Conservation (phyloP, 1,140 invertebrate genomes). For the Nephila pilipes region DNA sequence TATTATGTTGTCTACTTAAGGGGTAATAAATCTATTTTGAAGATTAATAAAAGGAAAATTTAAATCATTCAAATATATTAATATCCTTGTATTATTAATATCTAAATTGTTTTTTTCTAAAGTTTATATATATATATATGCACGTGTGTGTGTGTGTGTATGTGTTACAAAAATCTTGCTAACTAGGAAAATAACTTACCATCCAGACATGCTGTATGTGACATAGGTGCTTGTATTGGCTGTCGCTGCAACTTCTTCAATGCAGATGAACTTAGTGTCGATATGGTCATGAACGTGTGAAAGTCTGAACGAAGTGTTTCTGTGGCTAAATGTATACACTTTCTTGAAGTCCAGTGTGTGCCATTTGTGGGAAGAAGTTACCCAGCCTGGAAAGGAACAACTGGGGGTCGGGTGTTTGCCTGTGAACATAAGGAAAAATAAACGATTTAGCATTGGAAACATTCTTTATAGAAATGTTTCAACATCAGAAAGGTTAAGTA, state of each 20-base stretch:
- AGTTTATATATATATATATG: too few relatives aligned
- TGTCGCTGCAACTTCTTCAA: slow-evolving; percentile 56
- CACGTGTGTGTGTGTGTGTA: too few relatives aligned
- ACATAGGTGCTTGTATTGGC: slow-evolving; percentile 72
- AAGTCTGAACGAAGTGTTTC: slow-evolving; percentile 85
- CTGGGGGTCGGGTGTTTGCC: slow-evolving; percentile 83
- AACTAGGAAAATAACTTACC: slow-evolving; percentile 74
- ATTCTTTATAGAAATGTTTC: too few relatives aligned
- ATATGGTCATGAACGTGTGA: slow-evolving; percentile 32
- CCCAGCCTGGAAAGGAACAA: slow-evolving; percentile 78
- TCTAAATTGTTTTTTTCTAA: too few relatives aligned
- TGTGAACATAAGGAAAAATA: slow-evolving; percentile 61
- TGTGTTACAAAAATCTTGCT: too few relatives aligned
- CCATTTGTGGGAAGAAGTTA: slow-evolving; percentile 77
- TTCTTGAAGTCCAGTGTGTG: slow-evolving; percentile 81
- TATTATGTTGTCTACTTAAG: too few relatives aligned
- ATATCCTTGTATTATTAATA: too few relatives aligned
- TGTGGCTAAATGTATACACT: slow-evolving; percentile 88
- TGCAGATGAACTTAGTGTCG: slow-evolving; percentile 75
- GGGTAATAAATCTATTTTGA: too few relatives aligned
- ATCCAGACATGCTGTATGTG: slow-evolving; percentile 78
- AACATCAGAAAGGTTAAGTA: too few relatives aligned
- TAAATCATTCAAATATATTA: too few relatives aligned
- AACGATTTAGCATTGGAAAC: background rate
- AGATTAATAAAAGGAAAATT: too few relatives aligned